Base-by-base conservation (phyloP, 2,888 invertebrate genomes). In the Caenorhabditis panamensis region DNA sequence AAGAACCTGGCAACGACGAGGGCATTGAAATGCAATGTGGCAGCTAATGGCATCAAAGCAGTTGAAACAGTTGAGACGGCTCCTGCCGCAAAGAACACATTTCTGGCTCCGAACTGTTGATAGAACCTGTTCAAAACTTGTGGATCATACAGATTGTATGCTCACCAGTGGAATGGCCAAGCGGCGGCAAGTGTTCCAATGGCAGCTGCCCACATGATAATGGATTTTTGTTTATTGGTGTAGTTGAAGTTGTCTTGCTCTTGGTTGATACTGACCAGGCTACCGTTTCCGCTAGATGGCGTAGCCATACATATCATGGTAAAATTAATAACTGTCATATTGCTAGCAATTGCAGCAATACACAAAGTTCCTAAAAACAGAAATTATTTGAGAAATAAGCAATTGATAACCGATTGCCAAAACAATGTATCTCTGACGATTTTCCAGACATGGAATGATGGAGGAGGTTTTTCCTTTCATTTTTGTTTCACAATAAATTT, bases 281-380 rank as follows among this genome's bases (percentile, higher is more conserved):
- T 9, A 28, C 4, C 41, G 4, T 41, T 53, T n/a, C 11, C 37
- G 36, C 75, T 77, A 2, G 36, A 54, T 18, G 36, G 44, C 9
- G 69, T 78, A 9, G 82, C 83, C 88, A 89, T 88, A 73, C 89
- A 89, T 44, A 89, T 88, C 47, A 86, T 72, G 6, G 89, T 89
- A 78, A 89, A 89, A 62, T 88, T 88, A 47, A 89, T 82, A 0
- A 88, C 84, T 20, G 87, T 87, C 87, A 88, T 88, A 69, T 89
- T 89, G 3, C 86, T 85, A 37, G 88, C 88, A 67, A 89, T 88
- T 1, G 87, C 82, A 9, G 88, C 80, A 49, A 87, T 87, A 37
- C 87, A 86, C 22, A 84, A 72, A 2, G 86, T 84, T 63, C 87
- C 87, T 86, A 64, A 36, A 72, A 75, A 11, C 20, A 31, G 6